Evolutionary conservation across 2,888 invertebrate species (phyloP).

Genomic region (Luperina testacea): DNA sequence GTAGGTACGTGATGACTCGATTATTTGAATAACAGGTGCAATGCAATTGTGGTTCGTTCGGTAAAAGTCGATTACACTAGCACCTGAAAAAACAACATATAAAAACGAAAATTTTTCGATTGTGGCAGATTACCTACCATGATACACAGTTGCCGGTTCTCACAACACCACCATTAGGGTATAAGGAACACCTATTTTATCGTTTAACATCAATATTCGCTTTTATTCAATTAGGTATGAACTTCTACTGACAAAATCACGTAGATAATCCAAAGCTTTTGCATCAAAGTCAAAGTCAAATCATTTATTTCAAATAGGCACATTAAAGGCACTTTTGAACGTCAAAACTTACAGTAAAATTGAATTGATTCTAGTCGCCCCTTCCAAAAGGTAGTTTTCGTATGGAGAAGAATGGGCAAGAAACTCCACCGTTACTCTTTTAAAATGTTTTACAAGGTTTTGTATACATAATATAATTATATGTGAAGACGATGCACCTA

Average conservation of each 20-base stretch:
- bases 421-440: too few species aligned
- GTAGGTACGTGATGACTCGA: slow-evolving; percentile 44
- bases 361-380: too few species aligned
- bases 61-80: slow-evolving; percentile 19
- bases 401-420: too few species aligned
- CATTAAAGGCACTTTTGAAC: too few species aligned
- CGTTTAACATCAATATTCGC: background rate
- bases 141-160: background rate
- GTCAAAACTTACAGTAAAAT: too few species aligned
- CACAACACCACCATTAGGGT: background rate
- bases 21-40: slow-evolving; percentile 43
- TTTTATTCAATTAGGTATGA: background rate
- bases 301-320: too few species aligned
- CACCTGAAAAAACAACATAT: background rate
- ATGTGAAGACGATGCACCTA: too few species aligned
- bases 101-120: background rate
- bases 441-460: too few species aligned
- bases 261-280: background rate
- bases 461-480: too few species aligned
- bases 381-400: too few species aligned
- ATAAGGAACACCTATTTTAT: background rate
- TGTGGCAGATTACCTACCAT: background rate
- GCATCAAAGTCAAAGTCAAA: too few species aligned
- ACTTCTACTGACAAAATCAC: background rate
- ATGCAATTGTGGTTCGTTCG: slow-evolving; percentile 19